phyloP scores from a whole-genome alignment of 2,888 invertebrate genomes.

The Sturmia bella region DNA sequence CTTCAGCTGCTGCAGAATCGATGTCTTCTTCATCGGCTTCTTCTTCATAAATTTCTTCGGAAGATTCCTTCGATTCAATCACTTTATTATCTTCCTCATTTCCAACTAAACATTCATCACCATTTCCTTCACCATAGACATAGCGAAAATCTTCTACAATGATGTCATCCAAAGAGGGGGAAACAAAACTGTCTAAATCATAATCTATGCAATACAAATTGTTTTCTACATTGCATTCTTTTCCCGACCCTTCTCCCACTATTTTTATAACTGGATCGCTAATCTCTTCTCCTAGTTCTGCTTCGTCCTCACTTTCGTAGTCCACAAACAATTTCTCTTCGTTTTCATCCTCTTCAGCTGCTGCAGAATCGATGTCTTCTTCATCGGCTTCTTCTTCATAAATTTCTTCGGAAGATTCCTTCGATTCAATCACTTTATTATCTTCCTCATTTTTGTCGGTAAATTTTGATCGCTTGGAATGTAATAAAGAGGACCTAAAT shows the following conservation, averaged over 20 bases:
- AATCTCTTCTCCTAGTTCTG: slow-evolving; percentile 85
- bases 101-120: slow-evolving; percentile 88
- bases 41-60: slow-evolving; percentile 73
- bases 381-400: slow-evolving; percentile 75
- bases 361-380: slow-evolving; percentile 78
- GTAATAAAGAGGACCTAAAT: slow-evolving; percentile 77
- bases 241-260: slow-evolving; percentile 87
- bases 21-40: slow-evolving; percentile 77
- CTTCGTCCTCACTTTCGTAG: slow-evolving; percentile 75
- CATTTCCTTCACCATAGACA: slow-evolving; percentile 86
- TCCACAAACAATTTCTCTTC: slow-evolving; percentile 76
- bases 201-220: slow-evolving; percentile 18
- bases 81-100: slow-evolving; percentile 82
- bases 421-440: slow-evolving; percentile 74
- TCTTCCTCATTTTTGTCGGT: slow-evolving; percentile 78
- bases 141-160: slow-evolving; percentile 88
- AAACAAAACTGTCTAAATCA: slow-evolving; percentile 13
- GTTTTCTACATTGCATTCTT: slow-evolving; percentile 84
- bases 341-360: slow-evolving; percentile 78
- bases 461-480: slow-evolving; percentile 78
- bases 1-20: slow-evolving; percentile 78
- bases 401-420: slow-evolving; percentile 73
- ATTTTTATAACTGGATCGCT: slow-evolving; percentile 89
- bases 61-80: slow-evolving; percentile 72
- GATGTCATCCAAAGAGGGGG: slow-evolving; percentile 84